Base-by-base conservation (phyloP, 1,140 invertebrate species). In the Drosophila rufa region DNA sequence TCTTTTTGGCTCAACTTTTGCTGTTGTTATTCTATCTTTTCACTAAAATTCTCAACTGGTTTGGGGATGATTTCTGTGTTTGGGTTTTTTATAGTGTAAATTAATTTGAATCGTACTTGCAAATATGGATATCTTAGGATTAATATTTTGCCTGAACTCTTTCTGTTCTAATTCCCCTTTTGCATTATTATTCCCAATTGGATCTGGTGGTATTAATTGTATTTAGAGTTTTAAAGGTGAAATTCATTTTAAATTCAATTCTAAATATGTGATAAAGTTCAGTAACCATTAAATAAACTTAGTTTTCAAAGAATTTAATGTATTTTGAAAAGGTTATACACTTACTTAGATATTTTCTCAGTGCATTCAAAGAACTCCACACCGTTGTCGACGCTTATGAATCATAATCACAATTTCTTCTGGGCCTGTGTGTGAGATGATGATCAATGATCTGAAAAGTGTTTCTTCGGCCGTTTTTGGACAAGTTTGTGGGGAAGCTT, bases 391-490 rank as follows among this genome's bases (percentile, higher is more conserved):
- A 65, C 74, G 73, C 85, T 89, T 89, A 89, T 89, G 85, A 89
- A 85, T 89, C 85, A 89, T 89, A 89, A 89, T 89, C 85, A 90
- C 78, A 89, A 84, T 84, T 90, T 89, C 64, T 78, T 61, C 36
- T 62, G 38, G n/a, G 40, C 70, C 76, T 40, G 14, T 59, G 30
- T 53, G 62, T 75, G 64, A 90, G 85, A 89, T 90, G 85, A 90
- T 89, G 85, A 89, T 89, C 85, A 89, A 89, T 89, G 85, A 89
- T 89, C 85, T 89, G 85, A 53, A 89, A 89, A 89, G 85, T 89
- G 85, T 90, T 89, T 89, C 69, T 71, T 69, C 3, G 77, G 50
- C 55, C 69, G 47, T 22, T 57, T 45, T 57, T 43, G 40, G 64
- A 36, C 50, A 60, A 60, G 56, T 78, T 56, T 56, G 53, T 30